A percentile compares a stretch with the other conserved stretches of the same genome.
These are phyloP conservation scores for Heliconius aoede DNA, from an alignment of 2,888 invertebrate genomes.

Conservation along the genomic window DNA sequence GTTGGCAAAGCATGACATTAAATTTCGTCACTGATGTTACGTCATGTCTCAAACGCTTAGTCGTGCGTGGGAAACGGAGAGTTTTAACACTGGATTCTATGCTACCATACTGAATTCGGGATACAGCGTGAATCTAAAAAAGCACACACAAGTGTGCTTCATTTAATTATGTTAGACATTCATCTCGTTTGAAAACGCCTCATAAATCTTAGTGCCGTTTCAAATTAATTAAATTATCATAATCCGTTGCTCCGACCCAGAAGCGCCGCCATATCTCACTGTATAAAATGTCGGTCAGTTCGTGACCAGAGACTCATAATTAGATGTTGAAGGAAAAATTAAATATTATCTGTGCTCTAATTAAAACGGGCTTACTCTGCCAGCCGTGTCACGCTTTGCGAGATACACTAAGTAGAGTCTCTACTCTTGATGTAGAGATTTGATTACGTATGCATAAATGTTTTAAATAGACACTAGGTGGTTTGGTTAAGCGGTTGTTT, in stretches of 20 bases:
- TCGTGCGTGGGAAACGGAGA: no score
- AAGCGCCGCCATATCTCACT: constrained; percentile 40
- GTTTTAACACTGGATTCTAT: no score
- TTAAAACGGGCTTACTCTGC: constrained; percentile 23
- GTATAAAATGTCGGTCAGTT: constrained; percentile 38
- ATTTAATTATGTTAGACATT: constrained; percentile 16
- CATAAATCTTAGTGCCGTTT: constrained; percentile 37
- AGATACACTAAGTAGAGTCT: not conserved
- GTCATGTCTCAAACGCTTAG: no score
- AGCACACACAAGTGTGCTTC: not conserved
- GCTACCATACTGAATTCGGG: no score
- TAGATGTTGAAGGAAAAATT: constrained; percentile 34
- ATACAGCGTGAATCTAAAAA: no score
- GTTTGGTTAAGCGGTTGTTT: not conserved
- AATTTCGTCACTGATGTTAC: no score
- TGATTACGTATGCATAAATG: not conserved
- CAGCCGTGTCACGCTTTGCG: constrained; percentile 18
- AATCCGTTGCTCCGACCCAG: constrained; percentile 44
- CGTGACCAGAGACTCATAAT: constrained; percentile 33
- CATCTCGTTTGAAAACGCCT: constrained; percentile 25
- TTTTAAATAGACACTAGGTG: not conserved
- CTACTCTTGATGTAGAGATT: constrained; percentile 8
- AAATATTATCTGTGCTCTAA: constrained; percentile 31
- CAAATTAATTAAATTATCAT: constrained; percentile 46
- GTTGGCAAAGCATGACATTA: no score